These are phyloP conservation scores for Danaus chrysippus DNA, from an alignment of 2,888 invertebrate genomes.

Conservation along the genomic window DNA sequence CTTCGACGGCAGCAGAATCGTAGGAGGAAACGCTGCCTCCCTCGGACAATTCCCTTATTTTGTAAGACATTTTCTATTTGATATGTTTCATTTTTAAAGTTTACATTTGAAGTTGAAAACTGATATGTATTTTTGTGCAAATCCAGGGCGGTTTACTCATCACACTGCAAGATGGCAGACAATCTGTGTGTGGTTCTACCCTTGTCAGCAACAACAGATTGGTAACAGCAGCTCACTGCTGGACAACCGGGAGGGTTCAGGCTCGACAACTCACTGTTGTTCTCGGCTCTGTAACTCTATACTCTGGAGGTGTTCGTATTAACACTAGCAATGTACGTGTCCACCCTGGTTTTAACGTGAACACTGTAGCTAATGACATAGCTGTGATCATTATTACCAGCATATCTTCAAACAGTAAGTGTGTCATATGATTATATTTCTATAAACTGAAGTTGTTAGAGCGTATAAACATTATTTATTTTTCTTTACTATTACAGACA, in stretches of 20 bases:
- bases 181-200: conserved; percentile 60
- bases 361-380: conserved; percentile 38
- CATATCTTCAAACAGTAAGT: conserved; percentile 26
- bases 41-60: conserved; percentile 30
- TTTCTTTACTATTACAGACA: conserved; percentile 34
- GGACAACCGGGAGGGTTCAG: conserved; percentile 54
- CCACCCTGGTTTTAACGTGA: conserved; percentile 39
- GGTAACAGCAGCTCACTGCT: conserved; percentile 65
- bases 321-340: conserved; percentile 34
- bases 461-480: background rate
- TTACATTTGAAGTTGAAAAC: too few species aligned
- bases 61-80: conserved; percentile 7
- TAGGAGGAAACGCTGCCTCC: conserved; percentile 29
- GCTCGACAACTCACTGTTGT: conserved; percentile 57
- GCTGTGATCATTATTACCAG: conserved; percentile 38
- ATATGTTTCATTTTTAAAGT: too few species aligned
- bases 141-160: conserved; percentile 45
- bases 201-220: conserved; percentile 48
- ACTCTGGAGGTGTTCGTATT: conserved; percentile 50
- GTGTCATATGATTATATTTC: background rate
- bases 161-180: conserved; percentile 35
- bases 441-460: background rate
- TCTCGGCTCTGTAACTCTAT: conserved; percentile 54
- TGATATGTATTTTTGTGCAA: background rate
- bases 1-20: conserved; percentile 32